These are phyloP conservation scores for Rattus rattus DNA, from an alignment of 2,113 vertebrate genomes.

Conservation along the genomic window DNA sequence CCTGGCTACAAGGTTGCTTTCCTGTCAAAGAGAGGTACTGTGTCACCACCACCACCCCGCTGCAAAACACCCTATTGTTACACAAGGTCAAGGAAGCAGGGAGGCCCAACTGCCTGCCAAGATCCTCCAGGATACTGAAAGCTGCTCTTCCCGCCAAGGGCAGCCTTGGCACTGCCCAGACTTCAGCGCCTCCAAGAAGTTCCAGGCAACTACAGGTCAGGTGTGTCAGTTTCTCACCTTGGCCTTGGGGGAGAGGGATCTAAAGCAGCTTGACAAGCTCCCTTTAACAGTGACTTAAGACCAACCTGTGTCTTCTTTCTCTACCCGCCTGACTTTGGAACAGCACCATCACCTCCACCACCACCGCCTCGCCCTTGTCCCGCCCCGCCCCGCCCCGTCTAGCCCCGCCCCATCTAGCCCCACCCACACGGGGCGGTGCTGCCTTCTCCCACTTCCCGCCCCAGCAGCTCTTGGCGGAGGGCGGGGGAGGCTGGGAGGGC, in stretches of 20 bases:
- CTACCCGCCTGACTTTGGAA: neutral
- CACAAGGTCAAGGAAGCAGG: neutral
- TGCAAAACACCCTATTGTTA: neutral
- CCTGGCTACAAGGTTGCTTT: neutral
- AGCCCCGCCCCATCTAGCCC: neutral
- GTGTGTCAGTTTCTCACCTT: neutral
- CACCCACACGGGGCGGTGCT: accelerated
- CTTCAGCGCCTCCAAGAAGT: neutral
- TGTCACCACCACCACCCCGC: neutral
- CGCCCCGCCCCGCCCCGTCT: no score
- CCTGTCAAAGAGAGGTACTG: neutral
- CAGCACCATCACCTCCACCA: neutral
- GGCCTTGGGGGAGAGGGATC: accelerated
- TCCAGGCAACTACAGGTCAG: neutral
- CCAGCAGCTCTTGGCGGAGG: neutral
- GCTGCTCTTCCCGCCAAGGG: accelerated
- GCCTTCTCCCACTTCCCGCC: neutral
- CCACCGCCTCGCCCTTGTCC: no score
- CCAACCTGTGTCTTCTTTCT: neutral
- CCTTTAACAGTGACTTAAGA: neutral
- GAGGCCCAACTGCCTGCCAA: no score
- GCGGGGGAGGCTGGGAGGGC: neutral
- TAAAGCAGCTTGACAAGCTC: neutral
- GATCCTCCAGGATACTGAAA: neutral
- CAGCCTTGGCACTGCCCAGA: neutral